phyloP scores from a whole-genome alignment of 2,888 invertebrate species.

The Thereva unica region DNA sequence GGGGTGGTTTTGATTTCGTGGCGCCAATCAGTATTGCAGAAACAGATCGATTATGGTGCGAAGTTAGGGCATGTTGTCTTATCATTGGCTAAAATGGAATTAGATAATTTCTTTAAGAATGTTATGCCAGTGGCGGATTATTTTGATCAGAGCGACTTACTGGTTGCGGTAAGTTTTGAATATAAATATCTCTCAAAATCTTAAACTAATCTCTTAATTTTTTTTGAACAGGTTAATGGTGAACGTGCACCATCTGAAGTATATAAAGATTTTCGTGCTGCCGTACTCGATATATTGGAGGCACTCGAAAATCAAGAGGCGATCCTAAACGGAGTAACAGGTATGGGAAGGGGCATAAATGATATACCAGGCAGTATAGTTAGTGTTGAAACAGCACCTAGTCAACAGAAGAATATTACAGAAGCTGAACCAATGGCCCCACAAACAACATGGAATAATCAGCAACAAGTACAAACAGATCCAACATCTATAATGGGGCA shows the following conservation, averaged over 20 bases:
- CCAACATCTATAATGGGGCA: slow-evolving; percentile 42
- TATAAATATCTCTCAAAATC: not conserved
- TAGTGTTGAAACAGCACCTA: slow-evolving; percentile 65
- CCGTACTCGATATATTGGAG: slow-evolving; percentile 76
- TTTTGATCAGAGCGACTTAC: slow-evolving; percentile 84
- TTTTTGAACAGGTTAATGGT: slow-evolving; percentile 73
- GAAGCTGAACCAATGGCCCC: slow-evolving; percentile 47
- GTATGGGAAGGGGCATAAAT: slow-evolving; percentile 62
- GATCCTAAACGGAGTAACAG: slow-evolving; percentile 66
- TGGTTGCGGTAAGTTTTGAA: slow-evolving; percentile 64
- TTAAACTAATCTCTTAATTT: not conserved
- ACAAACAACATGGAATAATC: slow-evolving; percentile 43
- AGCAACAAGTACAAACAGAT: slow-evolving; percentile 35
- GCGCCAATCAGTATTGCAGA: slow-evolving; percentile 82
- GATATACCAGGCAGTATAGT: slow-evolving; percentile 69
- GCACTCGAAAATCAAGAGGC: slow-evolving; percentile 68
- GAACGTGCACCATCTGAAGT: slow-evolving; percentile 86
- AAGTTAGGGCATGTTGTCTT: slow-evolving; percentile 80
- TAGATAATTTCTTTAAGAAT: slow-evolving; percentile 84
- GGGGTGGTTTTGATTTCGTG: slow-evolving; percentile 85
- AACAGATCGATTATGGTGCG: slow-evolving; percentile 89
- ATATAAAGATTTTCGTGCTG: slow-evolving; percentile 81
- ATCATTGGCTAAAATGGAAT: slow-evolving; percentile 83
- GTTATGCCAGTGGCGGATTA: slow-evolving; percentile 91
- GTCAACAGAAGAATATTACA: slow-evolving; percentile 56